These are phyloP conservation scores for Myotis yumanensis DNA, from an alignment of 2,113 vertebrate species.

Conservation along the genomic window DNA sequence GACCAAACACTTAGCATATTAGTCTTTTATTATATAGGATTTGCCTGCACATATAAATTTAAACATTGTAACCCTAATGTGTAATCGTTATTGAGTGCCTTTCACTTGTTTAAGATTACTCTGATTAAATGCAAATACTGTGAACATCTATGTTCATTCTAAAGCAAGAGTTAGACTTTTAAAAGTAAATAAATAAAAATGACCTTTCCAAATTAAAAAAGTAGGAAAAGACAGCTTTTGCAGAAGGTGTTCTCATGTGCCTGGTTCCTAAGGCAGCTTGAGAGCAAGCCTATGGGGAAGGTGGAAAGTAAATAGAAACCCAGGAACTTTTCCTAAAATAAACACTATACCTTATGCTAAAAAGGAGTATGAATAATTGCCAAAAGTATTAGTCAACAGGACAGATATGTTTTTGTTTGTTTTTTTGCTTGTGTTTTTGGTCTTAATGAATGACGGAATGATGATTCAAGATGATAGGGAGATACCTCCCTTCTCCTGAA, in stretches of 20 bases:
- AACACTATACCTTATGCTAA: not conserved
- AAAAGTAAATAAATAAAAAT: not conserved
- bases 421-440: not conserved
- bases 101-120: not conserved
- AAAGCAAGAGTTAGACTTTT: not conserved
- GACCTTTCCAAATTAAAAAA: not conserved
- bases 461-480: not conserved
- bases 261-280: not conserved
- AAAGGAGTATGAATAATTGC: not conserved
- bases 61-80: not conserved
- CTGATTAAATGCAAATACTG: not conserved
- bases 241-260: not conserved
- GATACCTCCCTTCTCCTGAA: not conserved
- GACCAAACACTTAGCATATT: no score
- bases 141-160: not conserved
- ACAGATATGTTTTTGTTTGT: not conserved
- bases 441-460: not conserved
- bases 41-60: conserved; percentile 23
- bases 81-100: not conserved
- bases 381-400: not conserved
- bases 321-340: not conserved
- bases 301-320: not conserved
- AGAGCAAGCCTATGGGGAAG: not conserved
- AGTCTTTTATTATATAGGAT: not conserved
- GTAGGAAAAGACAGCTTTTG: not conserved